Evolutionary conservation across 2,888 invertebrate species (phyloP), one percentile per base, ranked within the genome.

Genomic region (Noctua janthe): DNA sequence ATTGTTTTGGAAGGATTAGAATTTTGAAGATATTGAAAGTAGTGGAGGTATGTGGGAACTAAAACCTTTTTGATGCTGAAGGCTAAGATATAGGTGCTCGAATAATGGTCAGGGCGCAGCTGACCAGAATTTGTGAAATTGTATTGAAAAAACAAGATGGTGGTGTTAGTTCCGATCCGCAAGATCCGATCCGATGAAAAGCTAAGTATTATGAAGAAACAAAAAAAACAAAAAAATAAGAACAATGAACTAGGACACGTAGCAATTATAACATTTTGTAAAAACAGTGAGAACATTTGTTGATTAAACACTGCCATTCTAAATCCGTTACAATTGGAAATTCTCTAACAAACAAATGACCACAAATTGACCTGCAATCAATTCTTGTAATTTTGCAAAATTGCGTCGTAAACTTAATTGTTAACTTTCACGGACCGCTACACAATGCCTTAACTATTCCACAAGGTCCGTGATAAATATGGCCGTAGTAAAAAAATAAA

Each of bases 401-500:
- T 82, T 81, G 82, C 85, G 80, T 82, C 76, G 74, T 83, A 85
- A 84, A 83, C 54, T 81, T 88, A 88, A 89, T 90, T 89, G 85
- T 87, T 85, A 76, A 90, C 89, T 89, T 88, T 88, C 90, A 84
- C 81, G 71, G 71, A 71, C 70, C 74, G 74, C 72, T 76, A 75
- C 82, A 89, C 84, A 90, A 89, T 83, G 73, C 81, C 73, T 77
- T 74, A 72, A 83, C 69, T 86, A 82, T 84, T 81, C 80, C 76
- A 83, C 78, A 86, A 87, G 83, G 84, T 86, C 86, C 83, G 89
- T 87, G 89, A 87, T 86, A 86, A 74, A 83, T 81, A 82, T 87
- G 82, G 87, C 77, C 78, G 49, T 17, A 85, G 82, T 82, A 90
- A 90, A 90, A 35, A 92, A 91, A 91, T 89, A 88, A 90, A 89